These are phyloP conservation scores for Schizopygopsis pylzovi DNA, from an alignment of 2,797 vertebrate species.

Conservation along the genomic window DNA sequence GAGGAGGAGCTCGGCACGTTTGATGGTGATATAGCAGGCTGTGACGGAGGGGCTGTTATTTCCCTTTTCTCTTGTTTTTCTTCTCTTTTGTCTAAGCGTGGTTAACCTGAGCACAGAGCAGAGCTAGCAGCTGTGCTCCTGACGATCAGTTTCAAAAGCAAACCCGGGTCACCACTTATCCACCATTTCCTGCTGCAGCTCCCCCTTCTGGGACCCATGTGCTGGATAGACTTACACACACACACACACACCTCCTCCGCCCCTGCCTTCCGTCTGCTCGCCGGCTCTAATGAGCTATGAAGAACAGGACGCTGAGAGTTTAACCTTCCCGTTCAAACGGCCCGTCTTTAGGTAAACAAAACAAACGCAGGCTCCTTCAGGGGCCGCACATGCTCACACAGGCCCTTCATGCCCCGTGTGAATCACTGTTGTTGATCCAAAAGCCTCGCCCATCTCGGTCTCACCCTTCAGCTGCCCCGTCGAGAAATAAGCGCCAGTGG, in stretches of 20 bases:
- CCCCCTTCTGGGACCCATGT: slow-evolving; percentile 58
- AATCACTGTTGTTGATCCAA: slow-evolving; percentile 25
- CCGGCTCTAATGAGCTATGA: slow-evolving; percentile 44
- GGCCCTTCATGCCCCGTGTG: slow-evolving; percentile 42
- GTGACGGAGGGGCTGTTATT: slow-evolving; percentile 41
- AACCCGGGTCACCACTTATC: slow-evolving; percentile 50
- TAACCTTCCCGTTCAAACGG: slow-evolving; percentile 27
- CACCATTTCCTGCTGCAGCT: slow-evolving; percentile 58
- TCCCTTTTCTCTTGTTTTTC: slow-evolving; percentile 53
- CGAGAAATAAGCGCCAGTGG: slow-evolving; percentile 54
- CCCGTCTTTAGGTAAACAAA: slow-evolving; percentile 49
- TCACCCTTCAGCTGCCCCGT: slow-evolving; percentile 58
- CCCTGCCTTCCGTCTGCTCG: slow-evolving; percentile 38
- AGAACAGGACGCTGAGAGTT: slow-evolving; percentile 32
- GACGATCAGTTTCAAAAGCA: slow-evolving; percentile 49
- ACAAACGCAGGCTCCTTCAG: slow-evolving; percentile 38
- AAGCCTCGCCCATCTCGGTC: slow-evolving; percentile 32
- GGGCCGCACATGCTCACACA: slow-evolving; percentile 55
- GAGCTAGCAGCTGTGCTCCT: slow-evolving; percentile 54
- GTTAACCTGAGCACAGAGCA: slow-evolving; percentile 45
- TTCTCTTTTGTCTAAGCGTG: slow-evolving; percentile 42
- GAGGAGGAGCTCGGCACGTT: neutral
- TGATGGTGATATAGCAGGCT: slow-evolving; percentile 31
- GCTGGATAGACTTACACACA: slow-evolving; percentile 60
- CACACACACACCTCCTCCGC: slow-evolving; percentile 12